Conservation (phyloP, 1,140 invertebrate species). For the Eupristina koningsbergeri region DNA sequence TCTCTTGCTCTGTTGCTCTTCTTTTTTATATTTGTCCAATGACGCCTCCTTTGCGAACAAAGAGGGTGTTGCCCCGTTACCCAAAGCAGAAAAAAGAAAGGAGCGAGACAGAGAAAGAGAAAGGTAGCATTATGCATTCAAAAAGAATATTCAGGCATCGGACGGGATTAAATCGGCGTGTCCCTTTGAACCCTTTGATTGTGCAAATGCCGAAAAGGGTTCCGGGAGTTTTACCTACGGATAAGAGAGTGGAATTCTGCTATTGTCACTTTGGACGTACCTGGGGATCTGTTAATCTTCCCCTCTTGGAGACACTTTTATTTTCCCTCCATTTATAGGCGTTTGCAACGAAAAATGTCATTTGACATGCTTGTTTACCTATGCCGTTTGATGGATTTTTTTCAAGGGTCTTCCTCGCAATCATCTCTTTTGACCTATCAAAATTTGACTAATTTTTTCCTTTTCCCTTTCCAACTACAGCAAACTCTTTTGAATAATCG, state of each 20-base stretch:
- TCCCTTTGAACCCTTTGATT: constrained; percentile 33
- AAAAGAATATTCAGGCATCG: background rate
- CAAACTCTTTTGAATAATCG: background rate
- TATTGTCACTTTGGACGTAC: constrained; percentile 23
- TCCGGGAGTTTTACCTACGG: background rate
- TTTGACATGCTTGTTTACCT: constrained; percentile 39
- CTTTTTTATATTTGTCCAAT: constrained; percentile 47
- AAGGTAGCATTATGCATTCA: background rate
- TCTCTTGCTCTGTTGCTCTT: background rate
- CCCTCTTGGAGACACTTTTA: constrained; percentile 13
- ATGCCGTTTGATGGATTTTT: background rate
- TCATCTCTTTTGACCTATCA: background rate
- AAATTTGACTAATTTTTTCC: background rate
- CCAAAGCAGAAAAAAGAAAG: background rate
- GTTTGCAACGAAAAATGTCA: constrained; percentile 16
- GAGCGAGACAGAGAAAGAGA: background rate
- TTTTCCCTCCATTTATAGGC: constrained; percentile 22
- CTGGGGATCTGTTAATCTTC: constrained; percentile 40
- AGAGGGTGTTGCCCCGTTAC: constrained; percentile 30
- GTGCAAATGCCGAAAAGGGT: background rate
- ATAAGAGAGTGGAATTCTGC: background rate
- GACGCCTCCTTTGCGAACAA: constrained; percentile 47
- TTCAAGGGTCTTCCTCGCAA: background rate
- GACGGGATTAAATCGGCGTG: constrained; percentile 21
- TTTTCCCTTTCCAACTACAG: too few species aligned